A percentile compares a stretch with the other conserved stretches of the same genome.
Evolutionary conservation across 2,888 invertebrate genomes (phyloP).

Genomic region (Dicranocentrus wangi): DNA sequence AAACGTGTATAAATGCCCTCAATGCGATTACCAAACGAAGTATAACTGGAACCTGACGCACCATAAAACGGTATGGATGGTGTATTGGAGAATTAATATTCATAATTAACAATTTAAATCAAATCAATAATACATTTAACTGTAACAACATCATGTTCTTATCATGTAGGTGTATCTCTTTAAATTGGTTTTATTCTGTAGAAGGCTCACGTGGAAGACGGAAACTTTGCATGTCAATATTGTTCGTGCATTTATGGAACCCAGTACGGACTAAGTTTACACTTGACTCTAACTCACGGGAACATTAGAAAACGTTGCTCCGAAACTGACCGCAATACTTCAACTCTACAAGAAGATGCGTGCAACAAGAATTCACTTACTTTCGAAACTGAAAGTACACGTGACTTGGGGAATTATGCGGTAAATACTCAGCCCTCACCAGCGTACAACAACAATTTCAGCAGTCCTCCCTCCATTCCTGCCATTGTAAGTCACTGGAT

Average conservation of each 20-base stretch:
- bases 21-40: no score
- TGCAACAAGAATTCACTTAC: neutral
- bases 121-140: neutral
- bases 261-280: neutral
- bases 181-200: neutral
- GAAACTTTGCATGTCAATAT: slow-evolving; percentile 5
- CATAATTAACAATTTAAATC: neutral
- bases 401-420: no score
- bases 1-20: no score
- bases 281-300: neutral
- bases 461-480: no score
- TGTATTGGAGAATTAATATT: no score
- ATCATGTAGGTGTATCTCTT: neutral
- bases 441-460: no score
- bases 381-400: no score
- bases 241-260: slow-evolving; percentile 22
- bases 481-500: no score
- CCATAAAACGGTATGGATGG: no score
- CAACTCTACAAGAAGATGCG: neutral
- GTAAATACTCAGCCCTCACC: no score
- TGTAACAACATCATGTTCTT: neutral
- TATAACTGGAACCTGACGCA: no score
- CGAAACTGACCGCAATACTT: neutral
- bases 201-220: neutral
- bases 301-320: neutral